These are phyloP conservation scores for Drosophila nikananu DNA, from an alignment of 1,140 invertebrate genomes.

Conservation along the genomic window DNA sequence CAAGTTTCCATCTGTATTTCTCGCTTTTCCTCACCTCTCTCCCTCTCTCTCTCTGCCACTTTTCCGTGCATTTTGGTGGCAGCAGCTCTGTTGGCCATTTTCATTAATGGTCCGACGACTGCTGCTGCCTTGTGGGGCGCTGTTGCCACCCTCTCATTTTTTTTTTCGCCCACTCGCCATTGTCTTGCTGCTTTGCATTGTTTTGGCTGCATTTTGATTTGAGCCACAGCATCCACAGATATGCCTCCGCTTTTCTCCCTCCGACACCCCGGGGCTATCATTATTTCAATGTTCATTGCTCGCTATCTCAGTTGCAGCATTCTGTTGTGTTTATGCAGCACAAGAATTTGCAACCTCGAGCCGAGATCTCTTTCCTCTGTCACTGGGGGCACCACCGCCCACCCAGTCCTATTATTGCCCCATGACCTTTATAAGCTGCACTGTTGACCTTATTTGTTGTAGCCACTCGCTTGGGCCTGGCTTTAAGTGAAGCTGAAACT, in stretches of 20 bases:
- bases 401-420: constrained; percentile 47
- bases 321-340: constrained; percentile 33
- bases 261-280: constrained; percentile 72
- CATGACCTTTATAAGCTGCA: constrained; percentile 73
- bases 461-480: constrained; percentile 20
- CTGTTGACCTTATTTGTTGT: constrained; percentile 79
- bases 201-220: constrained; percentile 77
- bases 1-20: constrained; percentile 4
- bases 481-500: constrained; percentile 43
- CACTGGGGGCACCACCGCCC: constrained; percentile 59
- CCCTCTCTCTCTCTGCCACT: constrained; percentile 1
- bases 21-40: not conserved
- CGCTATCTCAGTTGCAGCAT: constrained; percentile 46
- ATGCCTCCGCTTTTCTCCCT: constrained; percentile 22
- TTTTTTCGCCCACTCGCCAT: constrained; percentile 20
- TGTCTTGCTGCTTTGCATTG: constrained; percentile 73
- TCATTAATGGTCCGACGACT: constrained; percentile 70
- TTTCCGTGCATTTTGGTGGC: constrained; percentile 43
- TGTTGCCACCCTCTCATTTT: constrained; percentile 4
- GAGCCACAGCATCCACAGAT: constrained; percentile 70
- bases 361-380: constrained; percentile 55
- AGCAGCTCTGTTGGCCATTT: constrained; percentile 71
- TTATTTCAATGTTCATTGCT: constrained; percentile 72
- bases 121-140: constrained; percentile 49
- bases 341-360: constrained; percentile 60